Evolutionary conservation across 2,797 vertebrate species (phyloP).

Genomic region (Ctenopoma multispine): DNA sequence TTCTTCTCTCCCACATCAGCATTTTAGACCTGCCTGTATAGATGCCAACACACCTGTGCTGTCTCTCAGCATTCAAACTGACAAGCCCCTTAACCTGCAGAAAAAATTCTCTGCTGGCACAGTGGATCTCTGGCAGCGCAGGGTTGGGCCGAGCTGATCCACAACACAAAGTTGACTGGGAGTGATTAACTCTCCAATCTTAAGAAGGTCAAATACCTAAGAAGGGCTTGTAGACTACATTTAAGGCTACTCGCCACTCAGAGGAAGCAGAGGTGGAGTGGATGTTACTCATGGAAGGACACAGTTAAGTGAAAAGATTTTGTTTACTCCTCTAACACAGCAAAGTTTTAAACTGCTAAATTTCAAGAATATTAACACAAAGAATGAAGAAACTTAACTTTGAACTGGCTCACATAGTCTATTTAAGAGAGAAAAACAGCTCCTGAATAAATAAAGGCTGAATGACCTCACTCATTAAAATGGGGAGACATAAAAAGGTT

Average conservation of each 20-base stretch:
- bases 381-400: not conserved
- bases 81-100: constrained; percentile 42
- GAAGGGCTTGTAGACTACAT: constrained; percentile 30
- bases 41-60: constrained; percentile 69
- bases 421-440: too few species aligned
- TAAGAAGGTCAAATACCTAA: constrained; percentile 44
- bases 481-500: constrained; percentile 5
- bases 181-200: constrained; percentile 48
- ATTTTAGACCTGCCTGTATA: constrained; percentile 12
- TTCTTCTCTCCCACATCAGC: not conserved
- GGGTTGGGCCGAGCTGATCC: constrained; percentile 28
- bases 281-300: not conserved
- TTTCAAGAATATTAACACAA: not conserved
- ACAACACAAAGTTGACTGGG: constrained; percentile 23
- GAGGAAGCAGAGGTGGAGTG: constrained; percentile 29
- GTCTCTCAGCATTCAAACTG: constrained; percentile 69
- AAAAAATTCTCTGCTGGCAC: constrained; percentile 34
- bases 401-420: too few species aligned
- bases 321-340: constrained; percentile 11
- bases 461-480: constrained; percentile 11
- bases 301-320: constrained; percentile 6
- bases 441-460: too few species aligned
- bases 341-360: not conserved
- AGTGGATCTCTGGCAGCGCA: constrained; percentile 24
- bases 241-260: constrained; percentile 45